Evolutionary conservation across 1,140 invertebrate species (phyloP).

Genomic region (Kradibia gibbosae): DNA sequence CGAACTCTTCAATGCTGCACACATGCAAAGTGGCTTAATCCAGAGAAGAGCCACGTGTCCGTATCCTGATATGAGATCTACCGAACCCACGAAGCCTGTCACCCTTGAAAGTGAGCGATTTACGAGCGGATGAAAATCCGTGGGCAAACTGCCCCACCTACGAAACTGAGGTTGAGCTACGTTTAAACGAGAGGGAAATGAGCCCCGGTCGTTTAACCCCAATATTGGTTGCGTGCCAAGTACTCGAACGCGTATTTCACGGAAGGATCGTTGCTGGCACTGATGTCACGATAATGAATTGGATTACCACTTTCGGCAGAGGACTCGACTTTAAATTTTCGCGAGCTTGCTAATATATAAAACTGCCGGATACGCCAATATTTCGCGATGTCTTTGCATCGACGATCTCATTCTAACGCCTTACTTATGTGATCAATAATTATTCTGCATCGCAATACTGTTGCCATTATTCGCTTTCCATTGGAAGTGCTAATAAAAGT

Average conservation of each 20-base stretch:
- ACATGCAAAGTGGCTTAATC: no score
- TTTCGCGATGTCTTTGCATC: not conserved
- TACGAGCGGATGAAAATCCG: not conserved
- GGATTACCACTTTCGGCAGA: constrained; percentile 49
- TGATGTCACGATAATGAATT: constrained; percentile 57
- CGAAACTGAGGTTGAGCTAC: not conserved
- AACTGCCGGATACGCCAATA: not conserved
- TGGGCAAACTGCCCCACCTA: not conserved
- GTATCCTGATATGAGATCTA: no score
- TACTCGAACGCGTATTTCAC: constrained; percentile 16
- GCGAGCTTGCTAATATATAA: not conserved
- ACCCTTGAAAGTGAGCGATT: no score
- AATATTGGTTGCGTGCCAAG: not conserved
- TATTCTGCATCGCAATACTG: not conserved
- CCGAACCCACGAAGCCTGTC: no score
- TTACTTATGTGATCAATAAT: not conserved
- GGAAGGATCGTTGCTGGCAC: constrained; percentile 9
- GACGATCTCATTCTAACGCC: not conserved
- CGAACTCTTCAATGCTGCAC: no score
- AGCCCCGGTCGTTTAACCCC: not conserved
- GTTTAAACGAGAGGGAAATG: not conserved
- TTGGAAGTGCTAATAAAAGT: no score
- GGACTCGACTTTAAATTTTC: constrained; percentile 8
- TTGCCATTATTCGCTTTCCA: no score
- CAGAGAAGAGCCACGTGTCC: no score